Percentiles rank a stretch among this genome's conserved stretches.
Evolutionary conservation across 2,113 vertebrate genomes (phyloP).

Genomic region (Aspidoscelis tigris): DNA sequence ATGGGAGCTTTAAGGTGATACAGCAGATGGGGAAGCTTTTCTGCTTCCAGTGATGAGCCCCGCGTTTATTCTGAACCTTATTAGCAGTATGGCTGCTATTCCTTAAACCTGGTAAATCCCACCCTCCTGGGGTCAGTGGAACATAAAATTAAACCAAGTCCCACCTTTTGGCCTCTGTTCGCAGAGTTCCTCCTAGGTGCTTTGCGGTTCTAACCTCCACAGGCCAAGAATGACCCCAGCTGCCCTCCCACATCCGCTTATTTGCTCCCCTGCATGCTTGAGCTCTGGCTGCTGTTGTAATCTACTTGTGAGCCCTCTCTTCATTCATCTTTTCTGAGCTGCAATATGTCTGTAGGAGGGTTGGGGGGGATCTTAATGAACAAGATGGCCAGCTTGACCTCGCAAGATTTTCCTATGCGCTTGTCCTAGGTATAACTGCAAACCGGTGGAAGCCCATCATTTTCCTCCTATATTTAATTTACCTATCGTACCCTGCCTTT

Average conservation of each 20-base stretch:
- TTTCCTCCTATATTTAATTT: not conserved
- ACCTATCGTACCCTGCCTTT: no score
- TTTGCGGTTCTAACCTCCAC: not conserved
- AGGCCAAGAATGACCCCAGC: not conserved
- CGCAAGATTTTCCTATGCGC: slow-evolving; percentile 12
- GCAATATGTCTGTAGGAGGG: not conserved
- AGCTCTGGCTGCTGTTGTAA: not conserved
- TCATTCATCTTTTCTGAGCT: slow-evolving; percentile 36
- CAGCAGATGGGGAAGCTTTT: slow-evolving; percentile 10
- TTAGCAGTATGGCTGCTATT: slow-evolving; percentile 10
- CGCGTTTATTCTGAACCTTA: slow-evolving; percentile 21
- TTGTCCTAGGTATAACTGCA: not conserved
- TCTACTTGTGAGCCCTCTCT: not conserved
- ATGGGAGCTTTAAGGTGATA: not conserved
- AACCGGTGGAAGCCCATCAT: not conserved
- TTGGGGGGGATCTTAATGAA: not conserved
- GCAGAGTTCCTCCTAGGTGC: not conserved
- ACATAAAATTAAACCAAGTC: not conserved
- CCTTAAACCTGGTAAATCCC: slow-evolving; percentile 23
- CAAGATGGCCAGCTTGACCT: not conserved
- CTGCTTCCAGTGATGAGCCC: not conserved
- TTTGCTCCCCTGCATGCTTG: not conserved
- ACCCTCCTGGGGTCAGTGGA: not conserved
- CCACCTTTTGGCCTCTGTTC: not conserved
- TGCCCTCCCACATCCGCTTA: not conserved